Evolutionary conservation across 2,888 invertebrate genomes (phyloP).

Genomic region (Rapana venosa): DNA sequence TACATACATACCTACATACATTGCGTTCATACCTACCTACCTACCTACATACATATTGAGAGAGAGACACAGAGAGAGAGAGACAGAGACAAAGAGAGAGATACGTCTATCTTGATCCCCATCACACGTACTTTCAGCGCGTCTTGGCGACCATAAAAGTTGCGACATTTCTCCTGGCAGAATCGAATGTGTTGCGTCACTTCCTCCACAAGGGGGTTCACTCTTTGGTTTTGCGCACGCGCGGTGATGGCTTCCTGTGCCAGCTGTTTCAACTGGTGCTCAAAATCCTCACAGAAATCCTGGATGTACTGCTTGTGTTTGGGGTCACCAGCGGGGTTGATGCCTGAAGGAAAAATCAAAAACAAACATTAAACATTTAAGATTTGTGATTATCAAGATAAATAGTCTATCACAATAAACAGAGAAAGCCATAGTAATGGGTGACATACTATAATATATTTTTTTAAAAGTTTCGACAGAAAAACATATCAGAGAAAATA

Average conservation of each 20-base stretch:
- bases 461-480: no score
- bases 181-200: slow-evolving; percentile 80
- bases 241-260: slow-evolving; percentile 81
- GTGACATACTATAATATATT: not conserved
- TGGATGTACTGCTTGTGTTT: slow-evolving; percentile 84
- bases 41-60: no score
- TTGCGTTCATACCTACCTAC: no score
- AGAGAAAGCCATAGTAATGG: no score
- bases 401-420: not conserved
- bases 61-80: no score
- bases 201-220: slow-evolving; percentile 83
- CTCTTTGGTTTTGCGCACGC: slow-evolving; percentile 80
- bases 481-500: no score
- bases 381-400: not conserved
- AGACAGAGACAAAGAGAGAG: no score
- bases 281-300: slow-evolving; percentile 84
- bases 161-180: slow-evolving; percentile 67
- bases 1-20: no score
- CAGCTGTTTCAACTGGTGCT: slow-evolving; percentile 84
- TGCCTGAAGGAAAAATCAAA: slow-evolving; percentile 68
- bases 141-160: slow-evolving; percentile 71
- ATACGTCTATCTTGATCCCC: no score
- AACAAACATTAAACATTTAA: not conserved
- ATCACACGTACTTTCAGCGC: slow-evolving; percentile 58
- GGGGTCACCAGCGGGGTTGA: slow-evolving; percentile 79